Percentiles rank a stretch among this genome's conserved stretches.
Evolutionary conservation across 2,888 invertebrate genomes (phyloP).

Genomic region (Sicus ferrugineus): DNA sequence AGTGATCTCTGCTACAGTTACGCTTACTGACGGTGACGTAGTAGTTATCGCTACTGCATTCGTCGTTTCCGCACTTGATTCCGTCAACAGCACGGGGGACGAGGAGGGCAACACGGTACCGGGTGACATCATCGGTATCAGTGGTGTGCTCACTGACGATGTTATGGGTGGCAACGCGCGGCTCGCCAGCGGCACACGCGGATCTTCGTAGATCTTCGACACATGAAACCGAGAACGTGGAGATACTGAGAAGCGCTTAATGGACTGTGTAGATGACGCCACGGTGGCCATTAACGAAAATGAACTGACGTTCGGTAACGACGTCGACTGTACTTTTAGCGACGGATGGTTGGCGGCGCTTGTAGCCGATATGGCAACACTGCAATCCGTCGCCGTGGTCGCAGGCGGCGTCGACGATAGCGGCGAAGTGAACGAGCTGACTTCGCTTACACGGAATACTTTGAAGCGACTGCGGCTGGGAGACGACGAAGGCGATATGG

Average conservation of each 20-base stretch:
- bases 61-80: neutral
- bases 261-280: constrained; percentile 60
- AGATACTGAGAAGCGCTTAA: constrained; percentile 57
- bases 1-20: neutral
- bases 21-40: neutral
- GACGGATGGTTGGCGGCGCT: constrained; percentile 42
- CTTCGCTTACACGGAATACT: constrained; percentile 62
- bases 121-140: constrained; percentile 51
- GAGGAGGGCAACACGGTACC: constrained; percentile 3
- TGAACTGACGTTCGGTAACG: constrained; percentile 57
- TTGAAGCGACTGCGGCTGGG: constrained; percentile 69
- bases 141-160: constrained; percentile 57
- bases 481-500: constrained; percentile 73
- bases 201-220: constrained; percentile 61
- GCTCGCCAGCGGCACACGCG: constrained; percentile 51
- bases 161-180: constrained; percentile 54
- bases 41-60: neutral
- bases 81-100: constrained; percentile 11
- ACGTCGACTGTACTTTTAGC: constrained; percentile 31
- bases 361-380: constrained; percentile 49
- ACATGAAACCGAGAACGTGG: constrained; percentile 62
- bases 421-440: constrained; percentile 57
- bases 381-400: constrained; percentile 41
- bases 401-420: constrained; percentile 44
- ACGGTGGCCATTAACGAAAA: constrained; percentile 57